Conservation (phyloP, 2,113 vertebrate species). For the Erinaceus europaeus region DNA sequence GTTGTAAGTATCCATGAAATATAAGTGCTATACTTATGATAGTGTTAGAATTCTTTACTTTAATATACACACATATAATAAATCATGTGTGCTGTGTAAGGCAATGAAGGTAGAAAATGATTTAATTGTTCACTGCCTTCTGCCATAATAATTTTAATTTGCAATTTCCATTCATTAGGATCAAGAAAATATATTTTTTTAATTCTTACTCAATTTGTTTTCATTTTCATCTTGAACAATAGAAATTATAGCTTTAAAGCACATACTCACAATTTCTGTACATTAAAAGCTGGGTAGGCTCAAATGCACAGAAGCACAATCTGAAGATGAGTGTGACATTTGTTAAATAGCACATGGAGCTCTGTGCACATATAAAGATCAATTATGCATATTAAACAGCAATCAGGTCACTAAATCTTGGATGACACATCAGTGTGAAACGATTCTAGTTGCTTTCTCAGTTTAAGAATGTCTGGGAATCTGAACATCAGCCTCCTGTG, state of each 20-base stretch:
- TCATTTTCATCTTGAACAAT: constrained; percentile 28
- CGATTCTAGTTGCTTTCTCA: not conserved
- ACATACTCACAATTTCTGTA: not conserved
- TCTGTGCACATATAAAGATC: not conserved
- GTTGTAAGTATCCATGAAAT: constrained; percentile 33
- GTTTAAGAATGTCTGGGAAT: not conserved
- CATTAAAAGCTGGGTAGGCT: not conserved
- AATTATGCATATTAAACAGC: not conserved
- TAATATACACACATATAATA: constrained; percentile 26
- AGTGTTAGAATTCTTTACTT: constrained; percentile 34
- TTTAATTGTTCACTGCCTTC: constrained; percentile 21
- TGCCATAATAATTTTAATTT: constrained; percentile 12
- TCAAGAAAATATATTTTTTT: not conserved
- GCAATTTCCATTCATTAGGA: constrained; percentile 40
- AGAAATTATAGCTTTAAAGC: not conserved
- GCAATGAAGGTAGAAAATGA: constrained; percentile 14
- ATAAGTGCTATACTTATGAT: constrained; percentile 30
- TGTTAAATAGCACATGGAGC: not conserved
- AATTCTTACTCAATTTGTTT: constrained; percentile 28
- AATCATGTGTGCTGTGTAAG: constrained; percentile 17
- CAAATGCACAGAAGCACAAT: not conserved
- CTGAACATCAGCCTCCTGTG: not conserved
- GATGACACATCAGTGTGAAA: not conserved
- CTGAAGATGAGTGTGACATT: not conserved
- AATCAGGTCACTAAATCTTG: not conserved